These are phyloP conservation scores for Drosophila grimshawi DNA, from an alignment of 1,140 invertebrate species.

Conservation along the genomic window DNA sequence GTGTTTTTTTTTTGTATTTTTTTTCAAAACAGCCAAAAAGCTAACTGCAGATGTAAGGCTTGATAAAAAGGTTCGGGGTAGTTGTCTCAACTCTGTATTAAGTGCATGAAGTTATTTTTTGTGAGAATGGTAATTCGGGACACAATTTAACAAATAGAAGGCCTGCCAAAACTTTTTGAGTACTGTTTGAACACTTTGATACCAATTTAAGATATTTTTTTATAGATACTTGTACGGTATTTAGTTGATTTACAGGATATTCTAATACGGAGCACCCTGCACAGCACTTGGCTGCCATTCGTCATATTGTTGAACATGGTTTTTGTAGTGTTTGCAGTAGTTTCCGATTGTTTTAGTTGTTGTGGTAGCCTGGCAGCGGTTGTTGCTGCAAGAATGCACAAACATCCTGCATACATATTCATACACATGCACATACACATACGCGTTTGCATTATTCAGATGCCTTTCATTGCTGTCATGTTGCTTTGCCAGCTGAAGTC, in stretches of 20 bases:
- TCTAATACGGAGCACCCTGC: not conserved
- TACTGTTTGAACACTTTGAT: not conserved
- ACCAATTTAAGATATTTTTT: not conserved
- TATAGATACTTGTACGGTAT: no score
- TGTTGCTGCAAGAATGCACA: constrained; percentile 36
- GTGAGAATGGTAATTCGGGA: not conserved
- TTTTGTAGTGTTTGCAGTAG: constrained; percentile 9
- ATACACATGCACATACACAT: constrained; percentile 1
- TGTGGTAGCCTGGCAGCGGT: constrained; percentile 11
- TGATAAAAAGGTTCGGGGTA: not conserved
- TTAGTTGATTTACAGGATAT: constrained; percentile 12
- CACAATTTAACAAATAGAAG: no score
- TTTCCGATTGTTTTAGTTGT: constrained; percentile 20
- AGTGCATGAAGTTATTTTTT: constrained; percentile 13
- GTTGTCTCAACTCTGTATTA: no score
- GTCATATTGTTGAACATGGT: not conserved
- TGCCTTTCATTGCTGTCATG: constrained; percentile 65
- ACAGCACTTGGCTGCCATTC: no score
- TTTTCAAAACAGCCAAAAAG: constrained; percentile 20
- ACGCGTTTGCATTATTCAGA: constrained; percentile 4
- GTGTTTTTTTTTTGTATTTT: constrained; percentile 19
- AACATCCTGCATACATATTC: constrained; percentile 1
- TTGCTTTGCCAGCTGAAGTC: constrained; percentile 60
- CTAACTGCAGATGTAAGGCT: constrained; percentile 1
- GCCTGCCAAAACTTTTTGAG: not conserved